Conservation (phyloP, 2,888 invertebrate species). For the Lydus trimaculatus region DNA sequence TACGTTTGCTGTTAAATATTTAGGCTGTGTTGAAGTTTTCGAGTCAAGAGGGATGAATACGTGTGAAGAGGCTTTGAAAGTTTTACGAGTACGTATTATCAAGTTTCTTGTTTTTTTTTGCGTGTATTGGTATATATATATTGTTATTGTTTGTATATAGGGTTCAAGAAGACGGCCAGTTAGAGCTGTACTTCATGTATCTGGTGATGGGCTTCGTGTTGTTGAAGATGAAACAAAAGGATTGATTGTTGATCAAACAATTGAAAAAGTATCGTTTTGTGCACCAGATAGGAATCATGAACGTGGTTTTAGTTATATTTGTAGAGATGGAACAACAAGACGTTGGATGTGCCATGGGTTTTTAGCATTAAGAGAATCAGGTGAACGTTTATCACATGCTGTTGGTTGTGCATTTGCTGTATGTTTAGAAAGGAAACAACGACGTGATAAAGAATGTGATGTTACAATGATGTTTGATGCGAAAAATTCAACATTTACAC, state of each 20-base stretch:
- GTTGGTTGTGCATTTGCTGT: slow-evolving; percentile 99
- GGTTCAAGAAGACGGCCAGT: slow-evolving; percentile 88
- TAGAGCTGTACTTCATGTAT: slow-evolving; percentile 88
- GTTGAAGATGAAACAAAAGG: slow-evolving; percentile 99
- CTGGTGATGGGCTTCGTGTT: slow-evolving; percentile 94
- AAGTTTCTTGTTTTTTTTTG: not conserved
- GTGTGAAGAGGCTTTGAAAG: slow-evolving; percentile 98
- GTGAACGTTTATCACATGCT: slow-evolving; percentile 97
- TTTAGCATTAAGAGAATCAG: slow-evolving; percentile 93
- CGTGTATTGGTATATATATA: not conserved
- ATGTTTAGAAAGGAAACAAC: slow-evolving; percentile 96
- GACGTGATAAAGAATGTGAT: slow-evolving; percentile 94
- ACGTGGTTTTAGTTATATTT: slow-evolving; percentile 98
- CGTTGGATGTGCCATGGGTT: slow-evolving; percentile 99
- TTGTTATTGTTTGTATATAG: slow-evolving; percentile 63
- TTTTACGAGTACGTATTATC: slow-evolving; percentile 79
- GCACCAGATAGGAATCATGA: slow-evolving; percentile 98
- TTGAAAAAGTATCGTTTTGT: slow-evolving; percentile 99
- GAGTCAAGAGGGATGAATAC: slow-evolving; percentile 99
- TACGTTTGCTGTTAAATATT: slow-evolving; percentile 97
- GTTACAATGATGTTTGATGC: slow-evolving; percentile 93
- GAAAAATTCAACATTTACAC: slow-evolving; percentile 89
- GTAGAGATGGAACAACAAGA: slow-evolving; percentile 96
- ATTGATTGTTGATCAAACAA: slow-evolving; percentile 98
- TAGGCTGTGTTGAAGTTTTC: slow-evolving; percentile 99